These are phyloP conservation scores for Brachionus asplanchnoidis DNA, from an alignment of 1,140 invertebrate genomes.

Conservation along the genomic window DNA sequence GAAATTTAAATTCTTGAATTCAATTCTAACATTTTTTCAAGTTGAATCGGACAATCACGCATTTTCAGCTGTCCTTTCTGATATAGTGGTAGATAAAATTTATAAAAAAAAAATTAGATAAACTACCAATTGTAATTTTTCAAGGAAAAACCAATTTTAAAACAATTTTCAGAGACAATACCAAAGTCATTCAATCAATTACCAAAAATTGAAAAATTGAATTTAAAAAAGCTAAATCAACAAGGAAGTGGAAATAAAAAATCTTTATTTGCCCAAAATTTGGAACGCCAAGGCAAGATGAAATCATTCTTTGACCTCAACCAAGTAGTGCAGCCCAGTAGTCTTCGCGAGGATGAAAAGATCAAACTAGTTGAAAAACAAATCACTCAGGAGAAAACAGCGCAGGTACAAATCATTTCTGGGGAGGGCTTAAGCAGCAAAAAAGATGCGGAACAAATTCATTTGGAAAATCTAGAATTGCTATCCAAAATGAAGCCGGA, in stretches of 20 bases:
- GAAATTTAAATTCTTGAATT: constrained; percentile 43
- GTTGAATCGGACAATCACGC: constrained; percentile 44
- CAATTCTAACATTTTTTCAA: constrained; percentile 43
- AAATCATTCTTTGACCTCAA: constrained; percentile 1
- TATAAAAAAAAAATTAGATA: no score
- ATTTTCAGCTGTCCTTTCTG: neutral
- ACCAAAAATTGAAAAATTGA: constrained; percentile 15
- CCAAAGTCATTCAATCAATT: neutral
- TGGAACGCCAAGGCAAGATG: constrained; percentile 17
- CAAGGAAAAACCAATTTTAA: neutral
- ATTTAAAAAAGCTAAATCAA: neutral
- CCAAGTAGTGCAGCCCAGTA: neutral
- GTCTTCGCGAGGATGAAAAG: neutral
- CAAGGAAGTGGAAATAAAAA: neutral
- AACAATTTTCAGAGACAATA: neutral
- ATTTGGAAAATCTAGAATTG: constrained; percentile 68
- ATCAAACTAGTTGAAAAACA: constrained; percentile 43
- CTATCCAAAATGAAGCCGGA: constrained; percentile 67
- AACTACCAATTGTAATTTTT: no score
- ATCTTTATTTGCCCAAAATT: constrained; percentile 37
- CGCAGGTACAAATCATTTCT: constrained; percentile 16
- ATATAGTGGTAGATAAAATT: constrained; percentile 18
- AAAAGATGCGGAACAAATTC: constrained; percentile 62
- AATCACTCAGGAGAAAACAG: constrained; percentile 49
- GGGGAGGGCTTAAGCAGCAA: constrained; percentile 27